A percentile compares a stretch with the other conserved stretches of the same genome.
Evolutionary conservation across 2,113 vertebrate species (phyloP).

Genomic region (Syngnathus typhle): DNA sequence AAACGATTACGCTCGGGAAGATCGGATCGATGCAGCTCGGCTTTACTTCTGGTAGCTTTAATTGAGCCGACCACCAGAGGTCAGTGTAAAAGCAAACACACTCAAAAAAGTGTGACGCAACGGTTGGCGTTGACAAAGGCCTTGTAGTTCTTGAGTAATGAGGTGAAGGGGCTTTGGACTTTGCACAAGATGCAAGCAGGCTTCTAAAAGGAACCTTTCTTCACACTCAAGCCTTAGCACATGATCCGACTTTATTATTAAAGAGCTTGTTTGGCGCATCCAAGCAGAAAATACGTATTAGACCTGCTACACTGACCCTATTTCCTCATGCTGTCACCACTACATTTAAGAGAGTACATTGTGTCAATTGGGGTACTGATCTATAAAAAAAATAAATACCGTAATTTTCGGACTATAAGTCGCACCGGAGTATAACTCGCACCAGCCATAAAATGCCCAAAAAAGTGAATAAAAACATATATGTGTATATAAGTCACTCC

Average conservation of each 20-base stretch:
- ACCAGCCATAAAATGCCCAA: too few relatives aligned
- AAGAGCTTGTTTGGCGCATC: neutral
- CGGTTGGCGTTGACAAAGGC: constrained; percentile 12
- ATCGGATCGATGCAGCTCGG: too few relatives aligned
- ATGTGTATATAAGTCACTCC: too few relatives aligned
- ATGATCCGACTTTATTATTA: neutral
- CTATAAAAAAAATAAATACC: too few relatives aligned
- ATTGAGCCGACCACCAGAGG: constrained; percentile 46
- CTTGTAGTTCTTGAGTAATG: constrained; percentile 42
- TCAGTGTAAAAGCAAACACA: constrained; percentile 37
- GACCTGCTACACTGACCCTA: neutral
- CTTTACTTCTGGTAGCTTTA: neutral
- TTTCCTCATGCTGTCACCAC: neutral
- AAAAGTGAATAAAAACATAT: too few relatives aligned
- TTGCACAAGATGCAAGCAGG: constrained; percentile 10
- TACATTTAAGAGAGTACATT: neutral
- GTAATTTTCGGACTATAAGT: too few relatives aligned
- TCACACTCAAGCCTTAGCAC: constrained; percentile 21
- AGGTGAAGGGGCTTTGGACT: constrained; percentile 38
- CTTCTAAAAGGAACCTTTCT: constrained; percentile 35
- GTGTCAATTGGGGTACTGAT: neutral
- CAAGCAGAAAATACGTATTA: neutral
- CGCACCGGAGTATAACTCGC: too few relatives aligned
- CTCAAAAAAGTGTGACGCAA: constrained; percentile 37
- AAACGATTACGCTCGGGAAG: too few relatives aligned